Base-by-base conservation (phyloP, 2,113 vertebrate genomes). In the Carlito syrichta region DNA sequence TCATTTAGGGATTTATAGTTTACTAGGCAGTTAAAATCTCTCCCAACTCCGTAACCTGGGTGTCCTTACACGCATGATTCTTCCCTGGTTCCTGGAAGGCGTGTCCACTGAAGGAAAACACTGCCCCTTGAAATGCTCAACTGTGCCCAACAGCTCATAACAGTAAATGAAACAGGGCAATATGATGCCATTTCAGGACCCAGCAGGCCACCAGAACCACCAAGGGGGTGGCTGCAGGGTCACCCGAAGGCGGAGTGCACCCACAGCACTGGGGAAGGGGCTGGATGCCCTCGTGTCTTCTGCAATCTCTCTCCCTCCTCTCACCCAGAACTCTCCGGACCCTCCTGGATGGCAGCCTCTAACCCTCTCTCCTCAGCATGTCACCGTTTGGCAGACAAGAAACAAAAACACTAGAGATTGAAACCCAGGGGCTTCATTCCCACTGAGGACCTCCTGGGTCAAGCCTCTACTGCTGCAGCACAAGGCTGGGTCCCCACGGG, bases 1-100 rank as follows among this genome's bases (percentile, higher is more conserved):
- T 96, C 96, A 76, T 96, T 78, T 93, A 9, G 83, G 76, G 87
- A 86, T 92, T 74, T 89, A 89, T 19, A 85, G 81, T 86, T 89
- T 89, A 79, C n/a, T 60, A 60, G 89, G 84, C 92, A 94, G 69
- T 91, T 79, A 92, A 89, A 88, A 69, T 74, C 86, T 74, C 30
- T 27, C 66, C 76, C 2, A 1, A 40, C 4, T 11, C 68, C 54
- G 78, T 74, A 83, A 60, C 69, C 45, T 73, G 73, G 38, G 78
- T 78, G n/a, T 27, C 52, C 89, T 63, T 58, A 68, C 22, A 27
- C 8, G 77, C 35, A n/a, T 20, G 58, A 32, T 22, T 79, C 43
- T 91, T 56, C 48, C 43, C 13, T 50, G 66, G 63, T 52, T 32
- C 43, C 77, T 56, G 17, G 58, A 85, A 94, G 43, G 54, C 2